Conservation (phyloP, 1,140 invertebrate species). For the Aradophagus sp. region DNA sequence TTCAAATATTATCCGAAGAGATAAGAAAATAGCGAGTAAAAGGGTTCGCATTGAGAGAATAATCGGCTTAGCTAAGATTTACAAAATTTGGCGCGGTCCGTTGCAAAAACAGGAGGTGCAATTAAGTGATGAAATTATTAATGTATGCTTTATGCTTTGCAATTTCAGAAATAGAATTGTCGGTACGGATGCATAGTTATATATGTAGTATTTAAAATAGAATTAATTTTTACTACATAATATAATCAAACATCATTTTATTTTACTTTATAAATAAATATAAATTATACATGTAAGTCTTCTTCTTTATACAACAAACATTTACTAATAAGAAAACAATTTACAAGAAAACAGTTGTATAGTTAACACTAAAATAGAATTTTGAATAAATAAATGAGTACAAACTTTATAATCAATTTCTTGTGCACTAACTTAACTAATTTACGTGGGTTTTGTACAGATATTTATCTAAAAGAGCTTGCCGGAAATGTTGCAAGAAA, state of each 20-base stretch:
- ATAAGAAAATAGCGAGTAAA: conserved; percentile 60
- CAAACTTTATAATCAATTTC: background rate
- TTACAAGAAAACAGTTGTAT: no score
- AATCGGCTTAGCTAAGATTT: conserved; percentile 61
- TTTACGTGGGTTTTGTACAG: conserved; percentile 7
- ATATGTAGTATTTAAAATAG: no score
- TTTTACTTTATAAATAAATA: no score
- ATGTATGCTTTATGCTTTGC: conserved; percentile 20
- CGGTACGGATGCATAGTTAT: background rate
- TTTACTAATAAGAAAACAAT: no score
- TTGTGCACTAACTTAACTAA: background rate
- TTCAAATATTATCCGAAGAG: conserved; percentile 43
- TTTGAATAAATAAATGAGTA: background rate
- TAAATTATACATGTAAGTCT: no score
- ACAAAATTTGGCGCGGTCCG: conserved; percentile 48
- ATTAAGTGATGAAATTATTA: conserved; percentile 35
- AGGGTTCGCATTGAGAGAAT: conserved; percentile 28
- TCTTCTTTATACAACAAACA: no score
- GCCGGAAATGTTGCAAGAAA: conserved; percentile 22
- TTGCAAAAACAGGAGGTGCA: conserved; percentile 18
- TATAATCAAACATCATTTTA: no score
- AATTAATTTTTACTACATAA: no score
- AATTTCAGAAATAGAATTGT: conserved; percentile 26
- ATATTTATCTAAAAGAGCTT: conserved; percentile 23
- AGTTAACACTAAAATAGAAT: no score